Percentiles rank a stretch among this genome's conserved stretches.
Conservation (phyloP, 2,113 vertebrate species). For the Cinclus cinclus region DNA sequence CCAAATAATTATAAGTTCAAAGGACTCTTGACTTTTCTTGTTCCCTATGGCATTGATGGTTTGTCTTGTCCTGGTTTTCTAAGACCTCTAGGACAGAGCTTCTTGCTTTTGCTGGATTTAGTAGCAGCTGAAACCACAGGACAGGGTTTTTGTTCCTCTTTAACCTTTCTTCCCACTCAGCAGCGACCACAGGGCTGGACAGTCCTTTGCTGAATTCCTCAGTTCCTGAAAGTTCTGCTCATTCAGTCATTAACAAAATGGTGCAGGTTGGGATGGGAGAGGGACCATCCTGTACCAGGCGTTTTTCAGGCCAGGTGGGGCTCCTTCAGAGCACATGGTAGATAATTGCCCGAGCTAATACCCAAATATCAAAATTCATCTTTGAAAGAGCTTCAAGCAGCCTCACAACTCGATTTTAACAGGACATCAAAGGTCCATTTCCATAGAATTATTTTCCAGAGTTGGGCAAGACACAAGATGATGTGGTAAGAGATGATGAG, state of each 20-base stretch:
- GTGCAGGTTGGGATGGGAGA: neutral
- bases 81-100: neutral
- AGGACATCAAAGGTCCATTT: neutral
- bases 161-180: neutral
- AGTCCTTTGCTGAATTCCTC: neutral
- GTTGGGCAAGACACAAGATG: constrained; percentile 5
- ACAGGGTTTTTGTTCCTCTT: neutral
- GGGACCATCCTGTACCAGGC: neutral
- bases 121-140: neutral
- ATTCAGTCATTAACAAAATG: neutral
- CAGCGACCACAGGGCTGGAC: neutral
- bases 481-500: constrained; percentile 28
- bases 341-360: neutral
- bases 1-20: neutral
- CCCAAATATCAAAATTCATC: neutral
- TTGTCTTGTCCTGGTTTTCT: neutral
- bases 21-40: neutral
- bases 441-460: neutral
- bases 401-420: neutral
- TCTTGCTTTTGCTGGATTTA: neutral
- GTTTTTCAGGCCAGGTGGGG: neutral
- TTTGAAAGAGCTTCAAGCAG: neutral
- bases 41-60: neutral
- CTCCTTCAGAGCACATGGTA: neutral
- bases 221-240: neutral